A percentile compares a stretch with the other conserved stretches of the same genome.
Evolutionary conservation across 2,797 vertebrate species (phyloP).

Genomic region (Acanthis flammea): DNA sequence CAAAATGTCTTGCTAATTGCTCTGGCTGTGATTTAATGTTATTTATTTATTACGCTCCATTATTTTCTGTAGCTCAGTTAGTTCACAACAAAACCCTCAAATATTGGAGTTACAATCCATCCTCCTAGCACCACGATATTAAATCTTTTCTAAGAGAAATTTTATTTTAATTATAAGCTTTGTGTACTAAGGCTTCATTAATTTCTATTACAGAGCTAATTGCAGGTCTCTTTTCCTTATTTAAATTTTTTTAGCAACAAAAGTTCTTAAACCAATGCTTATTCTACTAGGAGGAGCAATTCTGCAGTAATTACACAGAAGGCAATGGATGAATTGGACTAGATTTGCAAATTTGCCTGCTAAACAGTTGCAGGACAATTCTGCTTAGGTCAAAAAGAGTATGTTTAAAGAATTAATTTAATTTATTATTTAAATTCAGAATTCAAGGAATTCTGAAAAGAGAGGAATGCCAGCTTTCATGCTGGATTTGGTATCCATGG

Average conservation of each 20-base stretch:
- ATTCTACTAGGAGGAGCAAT: not conserved
- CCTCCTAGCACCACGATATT: not conserved
- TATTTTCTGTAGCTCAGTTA: not conserved
- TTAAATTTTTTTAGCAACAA: not conserved
- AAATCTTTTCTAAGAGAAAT: not conserved
- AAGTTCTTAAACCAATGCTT: not conserved
- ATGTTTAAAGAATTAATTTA: not conserved
- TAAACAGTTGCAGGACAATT: not conserved
- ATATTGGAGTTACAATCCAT: not conserved
- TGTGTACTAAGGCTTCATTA: not conserved
- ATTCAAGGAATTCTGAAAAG: not conserved
- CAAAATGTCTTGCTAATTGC: slow-evolving; percentile 10
- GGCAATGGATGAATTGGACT: not conserved
- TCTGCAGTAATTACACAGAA: not conserved
- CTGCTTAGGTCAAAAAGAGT: not conserved
- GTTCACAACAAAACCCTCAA: not conserved
- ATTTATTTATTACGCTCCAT: slow-evolving; percentile 43
- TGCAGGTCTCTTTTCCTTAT: not conserved
- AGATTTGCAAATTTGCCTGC: not conserved
- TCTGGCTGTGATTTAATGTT: not conserved
- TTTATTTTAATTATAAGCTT: slow-evolving; percentile 45
- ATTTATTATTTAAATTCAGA: not conserved
- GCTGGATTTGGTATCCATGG: rapidly evolving
- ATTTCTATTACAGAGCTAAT: slow-evolving; percentile 24
- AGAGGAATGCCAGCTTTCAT: not conserved